Evolutionary conservation across 2,797 vertebrate genomes (phyloP), one percentile per base, ranked within the genome.

Genomic region (Sebastes glaucus): DNA sequence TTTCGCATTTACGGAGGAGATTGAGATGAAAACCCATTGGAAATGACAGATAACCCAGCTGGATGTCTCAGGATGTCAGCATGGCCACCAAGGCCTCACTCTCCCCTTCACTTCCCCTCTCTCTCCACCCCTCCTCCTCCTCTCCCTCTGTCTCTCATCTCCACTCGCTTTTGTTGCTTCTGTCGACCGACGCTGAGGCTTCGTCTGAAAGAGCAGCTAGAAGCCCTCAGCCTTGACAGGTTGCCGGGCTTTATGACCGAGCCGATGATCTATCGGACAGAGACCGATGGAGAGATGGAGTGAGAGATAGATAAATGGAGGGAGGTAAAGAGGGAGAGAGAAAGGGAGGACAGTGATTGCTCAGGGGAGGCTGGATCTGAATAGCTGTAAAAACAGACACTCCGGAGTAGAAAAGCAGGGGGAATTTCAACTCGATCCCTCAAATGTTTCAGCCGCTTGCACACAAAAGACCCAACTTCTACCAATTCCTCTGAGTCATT

Each of bases 401-500:
- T 88, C 33, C 3, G 10, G 63, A 70, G 83, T 69, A 82, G 74
- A 81, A 83, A 89, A 84, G 85, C 69, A 52, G 60, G 74, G 76
- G 52, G 63, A 77, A 84, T 84, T 88, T 89, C 68, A 62, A 86
- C 78, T 83, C 28, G 4, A 89, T 90, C 35, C 4, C 84, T 86
- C 89, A 89, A 91, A 87, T 84, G 87, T 89, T 90, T 91, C 85
- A 82, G 78, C 64, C 1, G 10, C 83, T 82, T 80, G 32, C 63
- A 62, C 80, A 89, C 81, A 91, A 90, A 91, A 88, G 83, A 81
- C 77, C 76, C 64, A 82, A 83, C 85, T 87, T 88, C 87, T 13
- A 82, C 80, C 89, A 83, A 91, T 91, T 92, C 87, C 93, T 89
- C 91, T 87, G 88, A 94, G 89, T 90, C 90, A 94, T 92, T 93